Evolutionary conservation across 2,888 invertebrate genomes (phyloP), one percentile per base, ranked within the genome.

Genomic region (Eilema caniola): DNA sequence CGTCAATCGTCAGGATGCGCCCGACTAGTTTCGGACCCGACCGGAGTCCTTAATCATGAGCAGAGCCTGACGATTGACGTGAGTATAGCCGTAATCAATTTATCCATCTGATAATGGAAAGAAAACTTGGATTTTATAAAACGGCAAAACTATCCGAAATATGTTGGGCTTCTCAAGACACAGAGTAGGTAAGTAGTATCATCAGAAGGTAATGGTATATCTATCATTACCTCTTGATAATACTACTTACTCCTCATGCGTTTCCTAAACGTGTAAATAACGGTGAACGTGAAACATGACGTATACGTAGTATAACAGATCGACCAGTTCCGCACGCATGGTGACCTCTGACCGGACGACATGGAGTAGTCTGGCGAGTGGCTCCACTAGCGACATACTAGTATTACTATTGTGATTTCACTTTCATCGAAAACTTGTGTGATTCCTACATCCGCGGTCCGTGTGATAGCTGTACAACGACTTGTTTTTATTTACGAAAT

Each of bases 381-480:
- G 57, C 70, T 53, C 25, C 63, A 62, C 53, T 57, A 61, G 68
- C 41, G 62, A n/a, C 61, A n/a, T 31, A 41, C 16, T 4, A 47
- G 20, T 47, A 8, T 47, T 47, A 37, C 12, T 41, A 67, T 61
- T 62, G 23, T 16, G 59, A 63, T 79, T 79, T 81, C 76, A 79
- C 79, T 79, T 76, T 74, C 69, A 67, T 37, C 37, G 28, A 33
- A 53, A 61, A 41, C 56, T 23, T 68, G 66, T 61, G 31, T 8
- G 53, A 37, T 61, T 62, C 20, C 20, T 47, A 53, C 8, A 53
- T 53, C 53, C 53, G 53, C 2, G 53, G n/a, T 70, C 70, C 66
- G 70, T 57, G 62, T 56, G 56, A 33, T 3, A 62, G 14, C 20
- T 59, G 69, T 64, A 59, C n/a, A 16, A 59, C 37, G 66, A 62